A percentile compares a stretch with the other conserved stretches of the same genome.
Evolutionary conservation across 2,113 vertebrate species (phyloP).

Genomic region (Meleagris gallopavo): DNA sequence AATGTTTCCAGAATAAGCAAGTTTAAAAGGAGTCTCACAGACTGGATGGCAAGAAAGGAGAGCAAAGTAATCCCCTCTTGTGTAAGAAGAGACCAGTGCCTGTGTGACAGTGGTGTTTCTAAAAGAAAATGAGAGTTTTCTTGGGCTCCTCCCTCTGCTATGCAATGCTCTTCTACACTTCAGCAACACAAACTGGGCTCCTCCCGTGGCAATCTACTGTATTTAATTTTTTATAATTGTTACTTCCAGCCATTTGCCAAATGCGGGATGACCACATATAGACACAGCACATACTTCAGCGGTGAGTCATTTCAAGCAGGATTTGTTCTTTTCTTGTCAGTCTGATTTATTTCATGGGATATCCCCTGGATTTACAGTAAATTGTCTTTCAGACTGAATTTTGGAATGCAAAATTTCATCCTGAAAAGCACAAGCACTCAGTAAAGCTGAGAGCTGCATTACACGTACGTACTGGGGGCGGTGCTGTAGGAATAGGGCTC

Average conservation of each 20-base stretch:
- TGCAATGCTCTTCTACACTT: neutral
- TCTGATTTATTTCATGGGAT: neutral
- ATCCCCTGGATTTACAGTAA: neutral
- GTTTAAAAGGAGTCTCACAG: neutral
- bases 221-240: neutral
- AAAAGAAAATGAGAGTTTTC: neutral
- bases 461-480: neutral
- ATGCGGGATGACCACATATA: neutral
- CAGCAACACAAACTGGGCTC: neutral
- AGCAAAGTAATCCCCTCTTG: neutral
- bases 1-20: neutral
- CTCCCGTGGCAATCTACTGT: neutral
- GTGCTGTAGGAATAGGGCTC: neutral
- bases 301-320: neutral
- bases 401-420: neutral
- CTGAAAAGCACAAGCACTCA: constrained; percentile 18
- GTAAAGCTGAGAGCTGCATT: neutral
- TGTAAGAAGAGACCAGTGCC: neutral
- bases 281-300: neutral
- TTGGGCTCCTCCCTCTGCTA: neutral
- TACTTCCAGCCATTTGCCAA: constrained; percentile 10
- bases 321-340: constrained; percentile 8
- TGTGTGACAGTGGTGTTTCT: neutral
- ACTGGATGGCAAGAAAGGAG: neutral
- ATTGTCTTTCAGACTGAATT: neutral